Evolutionary conservation across 2,888 invertebrate species (phyloP), one percentile per base, ranked within the genome.

Genomic region (Candidula unifasciata): DNA sequence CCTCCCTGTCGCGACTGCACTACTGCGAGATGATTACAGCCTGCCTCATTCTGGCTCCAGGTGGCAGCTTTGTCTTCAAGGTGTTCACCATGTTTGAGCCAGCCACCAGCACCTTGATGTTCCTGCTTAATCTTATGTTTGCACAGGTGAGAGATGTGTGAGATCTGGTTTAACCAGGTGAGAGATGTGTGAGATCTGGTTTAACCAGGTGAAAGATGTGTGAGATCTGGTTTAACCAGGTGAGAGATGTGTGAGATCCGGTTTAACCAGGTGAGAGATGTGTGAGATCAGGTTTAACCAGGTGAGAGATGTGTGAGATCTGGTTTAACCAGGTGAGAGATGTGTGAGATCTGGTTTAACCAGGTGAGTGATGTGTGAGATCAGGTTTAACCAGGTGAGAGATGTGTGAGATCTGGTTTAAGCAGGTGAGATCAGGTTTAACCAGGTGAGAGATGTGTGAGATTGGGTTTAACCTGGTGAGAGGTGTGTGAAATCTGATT

Each of bases 51-150:
- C 94, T 99, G 24, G 94, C 95, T 82, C 91, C 94, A 95, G 96
- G 96, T 66, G 98, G 98, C 3, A 95, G 95, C 87, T 95, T 98
- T 84, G 95, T 99, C 0, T 93, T 98, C 81, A 99, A 99, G 94
- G 95, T 97, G 91, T 99, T 99, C 92, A 98, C 98, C 2, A 95
- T 96, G 86, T 97, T 97, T 92, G 98, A 98, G 93, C 95, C 96
- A 86, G 95, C 96, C n/a, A 96, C 97, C 0, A 95, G 98, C 0
- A 96, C 96, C 87, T 94, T 97, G 6, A 93, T 98, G 80, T 98
- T 96, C 92, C 94, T 98, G 18, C 94, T 99, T 5, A 96, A 96
- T 89, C 96, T 96, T 89, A 90, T 95, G 27, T 99, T 99, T 93
- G 92, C 95, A 54, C 86, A 94, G 92, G 94, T 94, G 87, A 83